Conservation (phyloP, 2,113 vertebrate genomes). For the Poeciliopsis occidentalis region DNA sequence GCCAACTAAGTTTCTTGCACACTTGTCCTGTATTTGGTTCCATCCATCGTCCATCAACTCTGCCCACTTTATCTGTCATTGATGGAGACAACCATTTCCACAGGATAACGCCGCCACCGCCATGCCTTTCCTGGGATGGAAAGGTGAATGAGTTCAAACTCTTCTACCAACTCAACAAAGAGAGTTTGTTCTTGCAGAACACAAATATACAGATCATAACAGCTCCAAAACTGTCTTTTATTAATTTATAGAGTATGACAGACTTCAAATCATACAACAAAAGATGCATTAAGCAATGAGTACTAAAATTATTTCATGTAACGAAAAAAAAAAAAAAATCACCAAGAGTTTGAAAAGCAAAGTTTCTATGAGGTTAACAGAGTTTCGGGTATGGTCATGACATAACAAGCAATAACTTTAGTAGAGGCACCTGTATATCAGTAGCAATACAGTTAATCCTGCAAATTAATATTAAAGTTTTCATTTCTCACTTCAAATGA, state of each 20-base stretch:
- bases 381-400: conserved; percentile 11
- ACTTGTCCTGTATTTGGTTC: neutral
- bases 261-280: conserved; percentile 51
- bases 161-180: neutral
- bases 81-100: neutral
- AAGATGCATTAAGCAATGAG: conserved; percentile 32
- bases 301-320: conserved; percentile 39
- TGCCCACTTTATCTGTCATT: neutral
- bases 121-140: too few relatives aligned
- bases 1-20: neutral
- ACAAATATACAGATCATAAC: conserved; percentile 18
- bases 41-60: neutral
- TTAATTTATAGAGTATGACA: conserved; percentile 46
- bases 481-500: conserved; percentile 6
- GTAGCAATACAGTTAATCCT: conserved; percentile 5
- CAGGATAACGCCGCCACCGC: too few relatives aligned
- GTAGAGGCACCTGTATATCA: conserved; percentile 15
- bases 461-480: conserved; percentile 17
- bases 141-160: too few relatives aligned
- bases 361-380: conserved; percentile 38
- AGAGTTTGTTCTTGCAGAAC: conserved; percentile 24
- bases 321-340: conserved; percentile 2
- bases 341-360: conserved; percentile 33
- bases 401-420: conserved; percentile 24
- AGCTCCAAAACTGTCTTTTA: conserved; percentile 48